Evolutionary conservation across 64 coral and sea anemone species (phyloP), one percentile per base, ranked within the genome.

Genomic region (Porites australiensis): DNA sequence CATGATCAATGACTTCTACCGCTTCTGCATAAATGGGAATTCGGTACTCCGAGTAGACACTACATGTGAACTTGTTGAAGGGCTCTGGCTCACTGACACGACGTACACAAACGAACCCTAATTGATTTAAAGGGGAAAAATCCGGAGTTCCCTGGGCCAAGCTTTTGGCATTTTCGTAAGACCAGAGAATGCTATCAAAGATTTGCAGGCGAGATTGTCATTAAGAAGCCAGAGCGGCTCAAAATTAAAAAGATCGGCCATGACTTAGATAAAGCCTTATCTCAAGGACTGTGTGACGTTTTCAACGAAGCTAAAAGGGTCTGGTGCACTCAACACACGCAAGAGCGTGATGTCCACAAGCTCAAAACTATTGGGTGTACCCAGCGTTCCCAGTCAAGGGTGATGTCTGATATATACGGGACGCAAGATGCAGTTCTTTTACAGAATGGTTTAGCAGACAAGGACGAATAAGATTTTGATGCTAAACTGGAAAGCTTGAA

Each of bases 1-100:
- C 66, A 91, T 91, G 89, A 65, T 91, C 13, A 72, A 82, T 55
- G 89, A 82, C 53, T 72, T 91, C 6, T 37, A 92, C 58, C 55
- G 66, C 22, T 86, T 86, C 90, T 92, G 80, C 51, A 71, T 92
- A 6, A 22, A 65, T 44, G 79, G 79, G 10, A 85, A 92, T 81
- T 76, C 70, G 5, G 52, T 92, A 20, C 61, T 77, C 13, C 55
- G 70, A 46, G 79, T 92, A 45, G 90, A 92, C 73, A 92, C 79
- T 21, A 93, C 91, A 10, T 93, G 81, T 71, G 74, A 93, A 76
- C 83, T 93, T 46, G 91, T 93, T 15, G 62, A 93, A 45, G 83
- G 83, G 57, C 75, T 93, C 12, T 93, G 91, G 91, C 74, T 93
- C 18, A 93, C 83, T 45, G 83, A 93, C 44, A 88, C 83, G 49